Evolutionary conservation across 2,888 invertebrate genomes (phyloP).

Genomic region (Tetragnatha montana): DNA sequence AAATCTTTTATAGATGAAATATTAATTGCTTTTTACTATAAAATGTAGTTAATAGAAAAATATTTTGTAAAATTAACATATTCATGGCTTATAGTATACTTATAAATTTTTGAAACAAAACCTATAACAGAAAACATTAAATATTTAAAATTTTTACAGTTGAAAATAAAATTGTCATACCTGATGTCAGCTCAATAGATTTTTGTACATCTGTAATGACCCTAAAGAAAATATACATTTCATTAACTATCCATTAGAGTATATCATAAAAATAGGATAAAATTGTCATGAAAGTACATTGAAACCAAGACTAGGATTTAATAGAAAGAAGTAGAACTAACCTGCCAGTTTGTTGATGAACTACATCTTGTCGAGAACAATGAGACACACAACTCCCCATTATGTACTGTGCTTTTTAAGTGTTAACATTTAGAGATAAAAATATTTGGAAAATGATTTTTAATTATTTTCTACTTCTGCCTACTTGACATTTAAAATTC

Average conservation of each 20-base stretch:
- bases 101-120: no score
- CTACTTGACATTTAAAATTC: neutral
- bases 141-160: neutral
- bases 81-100: no score
- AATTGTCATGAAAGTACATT: neutral
- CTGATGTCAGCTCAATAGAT: constrained; percentile 51
- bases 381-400: constrained; percentile 70
- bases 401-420: neutral
- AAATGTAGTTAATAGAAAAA: no score
- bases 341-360: constrained; percentile 68
- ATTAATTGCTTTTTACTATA: no score
- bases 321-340: constrained; percentile 21
- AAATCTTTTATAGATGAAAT: no score
- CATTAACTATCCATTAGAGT: neutral
- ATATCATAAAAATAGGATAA: neutral
- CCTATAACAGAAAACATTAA: neutral
- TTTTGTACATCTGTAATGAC: constrained; percentile 54
- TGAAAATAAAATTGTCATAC: constrained; percentile 16
- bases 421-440: neutral
- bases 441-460: neutral
- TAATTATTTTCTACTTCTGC: neutral
- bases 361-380: constrained; percentile 66
- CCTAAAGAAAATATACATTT: constrained; percentile 32
- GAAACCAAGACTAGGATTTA: neutral
- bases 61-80: no score